Conservation (phyloP, 2,113 vertebrate genomes). For the Engraulis encrasicolus region DNA sequence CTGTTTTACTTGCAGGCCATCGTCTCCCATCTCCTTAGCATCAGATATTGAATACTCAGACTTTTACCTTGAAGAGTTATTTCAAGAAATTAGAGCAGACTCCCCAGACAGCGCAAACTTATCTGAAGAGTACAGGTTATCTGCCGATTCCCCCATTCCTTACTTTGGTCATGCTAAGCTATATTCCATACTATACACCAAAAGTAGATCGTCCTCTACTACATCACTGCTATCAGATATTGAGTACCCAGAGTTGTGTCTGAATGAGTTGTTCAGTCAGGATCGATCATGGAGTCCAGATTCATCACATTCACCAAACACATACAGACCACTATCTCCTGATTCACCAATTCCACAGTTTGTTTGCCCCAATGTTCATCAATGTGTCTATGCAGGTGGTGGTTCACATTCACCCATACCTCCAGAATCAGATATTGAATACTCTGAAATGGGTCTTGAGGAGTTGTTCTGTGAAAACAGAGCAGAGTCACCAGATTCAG, state of each 20-base stretch:
- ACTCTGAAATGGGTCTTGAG: slow-evolving; percentile 1
- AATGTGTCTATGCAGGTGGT: background rate
- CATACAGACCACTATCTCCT: background rate
- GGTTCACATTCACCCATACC: slow-evolving; percentile 4
- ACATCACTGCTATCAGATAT: background rate
- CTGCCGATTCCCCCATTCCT: no score
- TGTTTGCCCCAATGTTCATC: background rate
- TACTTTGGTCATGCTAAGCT: no score
- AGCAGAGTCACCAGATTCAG: no score
- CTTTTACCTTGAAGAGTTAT: background rate
- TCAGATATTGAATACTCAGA: background rate
- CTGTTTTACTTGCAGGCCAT: no score
- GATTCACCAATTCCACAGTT: background rate
- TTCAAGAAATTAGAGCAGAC: background rate
- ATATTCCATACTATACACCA: no score
- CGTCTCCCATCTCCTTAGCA: no score
- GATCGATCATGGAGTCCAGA: background rate
- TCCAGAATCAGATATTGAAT: background rate
- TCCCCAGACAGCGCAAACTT: no score
- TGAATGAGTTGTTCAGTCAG: slow-evolving; percentile 5
- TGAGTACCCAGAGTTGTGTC: background rate
- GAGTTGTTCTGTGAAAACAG: slow-evolving; percentile 37
- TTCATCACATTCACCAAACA: background rate
- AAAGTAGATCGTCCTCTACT: background rate
- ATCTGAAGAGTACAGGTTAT: no score